Evolutionary conservation across 2,888 invertebrate species (phyloP).

Genomic region (Agonopterix arenella): DNA sequence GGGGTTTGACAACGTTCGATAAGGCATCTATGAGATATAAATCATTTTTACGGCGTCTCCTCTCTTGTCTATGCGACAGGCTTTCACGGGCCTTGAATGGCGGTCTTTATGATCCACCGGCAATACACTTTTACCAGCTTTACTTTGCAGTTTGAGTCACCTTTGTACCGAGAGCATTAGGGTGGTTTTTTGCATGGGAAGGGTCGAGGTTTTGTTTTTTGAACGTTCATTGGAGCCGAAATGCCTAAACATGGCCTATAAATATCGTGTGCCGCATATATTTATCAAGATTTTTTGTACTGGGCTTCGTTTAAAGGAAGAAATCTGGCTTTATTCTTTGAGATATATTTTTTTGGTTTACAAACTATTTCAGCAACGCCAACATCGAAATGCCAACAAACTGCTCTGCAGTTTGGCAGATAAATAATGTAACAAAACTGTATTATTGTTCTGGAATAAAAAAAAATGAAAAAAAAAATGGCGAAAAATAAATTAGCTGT

Average conservation of each 20-base stretch:
- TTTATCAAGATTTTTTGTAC: no score
- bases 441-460: no score
- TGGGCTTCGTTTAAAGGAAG: no score
- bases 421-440: no score
- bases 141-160: slow-evolving; percentile 6
- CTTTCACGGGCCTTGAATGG: slow-evolving; percentile 64
- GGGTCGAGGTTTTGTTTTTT: slow-evolving; percentile 16
- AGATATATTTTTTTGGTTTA: no score
- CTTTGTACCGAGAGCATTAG: slow-evolving; percentile 17
- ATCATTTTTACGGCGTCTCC: slow-evolving; percentile 65
- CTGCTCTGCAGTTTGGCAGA: no score
- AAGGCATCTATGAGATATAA: slow-evolving; percentile 57
- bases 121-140: slow-evolving; percentile 29
- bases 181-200: slow-evolving; percentile 21
- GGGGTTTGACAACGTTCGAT: slow-evolving; percentile 56
- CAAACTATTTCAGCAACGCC: no score
- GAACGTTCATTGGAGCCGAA: slow-evolving; percentile 36
- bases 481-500: no score
- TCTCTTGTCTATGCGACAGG: slow-evolving; percentile 60
- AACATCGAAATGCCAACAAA: no score
- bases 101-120: slow-evolving; percentile 54
- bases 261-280: slow-evolving; percentile 34
- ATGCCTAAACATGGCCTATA: slow-evolving; percentile 60
- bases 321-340: no score
- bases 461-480: no score